Evolutionary conservation across 92 coral and sea anemone genomes (phyloP).

Genomic region (Porites rus): DNA sequence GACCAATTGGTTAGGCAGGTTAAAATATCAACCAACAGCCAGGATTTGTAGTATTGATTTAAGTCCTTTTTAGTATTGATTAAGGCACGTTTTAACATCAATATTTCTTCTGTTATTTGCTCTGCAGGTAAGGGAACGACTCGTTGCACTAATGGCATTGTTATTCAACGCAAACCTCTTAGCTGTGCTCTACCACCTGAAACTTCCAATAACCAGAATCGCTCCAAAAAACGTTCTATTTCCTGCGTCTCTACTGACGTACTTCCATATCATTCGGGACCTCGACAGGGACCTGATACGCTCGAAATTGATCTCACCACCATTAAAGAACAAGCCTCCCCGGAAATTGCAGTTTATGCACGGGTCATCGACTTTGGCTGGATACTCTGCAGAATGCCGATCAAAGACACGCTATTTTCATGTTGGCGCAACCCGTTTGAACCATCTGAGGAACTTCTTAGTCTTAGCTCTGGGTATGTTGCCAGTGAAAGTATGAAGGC

Average conservation of each 20-base stretch:
- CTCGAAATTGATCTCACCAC: slow-evolving; percentile 2
- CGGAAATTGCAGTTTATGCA: neutral
- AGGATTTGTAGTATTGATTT: neutral
- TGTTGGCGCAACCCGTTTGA: too few species aligned
- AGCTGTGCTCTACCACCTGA: slow-evolving; percentile 54
- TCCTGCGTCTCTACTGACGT: slow-evolving; percentile 6
- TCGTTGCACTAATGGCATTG: slow-evolving; percentile 67
- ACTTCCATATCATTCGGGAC: slow-evolving; percentile 44
- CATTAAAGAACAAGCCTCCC: neutral
- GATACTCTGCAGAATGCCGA: slow-evolving; percentile 42
- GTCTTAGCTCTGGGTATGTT: too few species aligned
- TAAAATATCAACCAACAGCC: too few species aligned
- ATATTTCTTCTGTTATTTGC: neutral
- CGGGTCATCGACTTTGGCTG: slow-evolving; percentile 48
- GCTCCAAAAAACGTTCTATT: slow-evolving; percentile 27
- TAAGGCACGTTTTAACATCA: neutral
- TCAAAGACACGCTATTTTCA: slow-evolving; percentile 22
- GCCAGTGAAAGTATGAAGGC: too few species aligned
- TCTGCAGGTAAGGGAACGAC: slow-evolving; percentile 62
- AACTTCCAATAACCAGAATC: slow-evolving; percentile 31
- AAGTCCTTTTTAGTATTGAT: slow-evolving; percentile 13
- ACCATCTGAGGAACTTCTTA: too few species aligned
- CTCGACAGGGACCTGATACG: slow-evolving; percentile 39
- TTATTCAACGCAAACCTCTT: slow-evolving; percentile 51
- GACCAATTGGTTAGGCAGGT: too few species aligned